These are phyloP conservation scores for Cheilosia scutellata DNA, from an alignment of 2,888 invertebrate genomes.

Conservation along the genomic window DNA sequence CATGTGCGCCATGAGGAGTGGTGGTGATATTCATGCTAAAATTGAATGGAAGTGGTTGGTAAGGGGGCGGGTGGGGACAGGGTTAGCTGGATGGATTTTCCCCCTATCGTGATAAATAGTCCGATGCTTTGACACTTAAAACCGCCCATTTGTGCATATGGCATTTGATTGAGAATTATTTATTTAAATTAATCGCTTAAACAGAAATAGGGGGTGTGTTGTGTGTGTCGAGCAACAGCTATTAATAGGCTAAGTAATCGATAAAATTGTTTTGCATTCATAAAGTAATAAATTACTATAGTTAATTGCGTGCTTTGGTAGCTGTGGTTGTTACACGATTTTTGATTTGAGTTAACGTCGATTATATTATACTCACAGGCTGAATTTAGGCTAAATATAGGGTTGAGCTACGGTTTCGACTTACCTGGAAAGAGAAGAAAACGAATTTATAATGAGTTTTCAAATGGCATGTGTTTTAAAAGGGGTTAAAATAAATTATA, in stretches of 20 bases:
- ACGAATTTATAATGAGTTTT: neutral
- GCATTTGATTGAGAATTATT: conserved; percentile 69
- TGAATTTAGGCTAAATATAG: neutral
- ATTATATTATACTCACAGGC: conserved; percentile 33
- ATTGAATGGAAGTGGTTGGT: neutral
- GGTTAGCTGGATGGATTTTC: conserved; percentile 7
- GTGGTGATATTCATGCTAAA: neutral
- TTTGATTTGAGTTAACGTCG: conserved; percentile 16
- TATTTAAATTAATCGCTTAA: conserved; percentile 69
- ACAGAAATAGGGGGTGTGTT: conserved; percentile 51
- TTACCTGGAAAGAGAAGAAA: conserved; percentile 59
- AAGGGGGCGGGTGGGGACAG: neutral
- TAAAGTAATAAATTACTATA: conserved; percentile 46
- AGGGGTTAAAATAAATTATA: neutral
- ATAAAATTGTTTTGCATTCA: conserved; percentile 48
- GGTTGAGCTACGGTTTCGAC: conserved; percentile 7
- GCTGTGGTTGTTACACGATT: neutral
- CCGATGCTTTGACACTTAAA: conserved; percentile 66
- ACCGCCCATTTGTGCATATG: conserved; percentile 68
- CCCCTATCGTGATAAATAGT: conserved; percentile 55
- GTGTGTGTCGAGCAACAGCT: conserved; percentile 19
- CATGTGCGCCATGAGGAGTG: neutral
- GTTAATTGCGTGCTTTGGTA: conserved; percentile 32
- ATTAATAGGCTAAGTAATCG: conserved; percentile 59
- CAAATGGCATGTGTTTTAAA: neutral